Evolutionary conservation across 1,140 invertebrate species (phyloP).

Genomic region (Saccostrea cuccullata): DNA sequence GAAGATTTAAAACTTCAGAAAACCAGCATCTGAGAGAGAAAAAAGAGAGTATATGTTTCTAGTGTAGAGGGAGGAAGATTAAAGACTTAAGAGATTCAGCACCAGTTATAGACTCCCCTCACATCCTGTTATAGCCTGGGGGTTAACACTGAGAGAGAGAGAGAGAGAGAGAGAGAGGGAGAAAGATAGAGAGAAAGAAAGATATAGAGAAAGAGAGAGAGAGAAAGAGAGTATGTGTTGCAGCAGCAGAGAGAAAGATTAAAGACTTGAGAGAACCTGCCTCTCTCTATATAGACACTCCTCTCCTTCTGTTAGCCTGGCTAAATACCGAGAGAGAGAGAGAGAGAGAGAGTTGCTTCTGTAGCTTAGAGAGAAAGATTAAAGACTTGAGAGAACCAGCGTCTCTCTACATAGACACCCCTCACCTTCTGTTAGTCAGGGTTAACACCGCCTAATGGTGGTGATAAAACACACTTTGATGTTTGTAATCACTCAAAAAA

Average conservation of each 20-base stretch:
- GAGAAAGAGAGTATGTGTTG: not conserved
- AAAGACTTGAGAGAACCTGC: not conserved
- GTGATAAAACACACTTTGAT: not conserved
- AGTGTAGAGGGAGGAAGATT: not conserved
- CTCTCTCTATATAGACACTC: not conserved
- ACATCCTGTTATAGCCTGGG: not conserved
- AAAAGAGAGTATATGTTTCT: too few species aligned
- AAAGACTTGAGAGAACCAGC: not conserved
- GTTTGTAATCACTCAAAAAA: slow-evolving; percentile 18
- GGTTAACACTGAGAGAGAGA: not conserved
- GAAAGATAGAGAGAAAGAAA: too few species aligned
- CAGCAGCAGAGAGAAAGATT: too few species aligned
- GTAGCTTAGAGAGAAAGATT: too few species aligned
- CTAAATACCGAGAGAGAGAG: not conserved
- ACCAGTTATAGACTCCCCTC: not conserved
- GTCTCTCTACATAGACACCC: not conserved
- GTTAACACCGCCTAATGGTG: not conserved
- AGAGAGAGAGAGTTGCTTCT: not conserved
- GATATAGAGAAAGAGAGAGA: not conserved
- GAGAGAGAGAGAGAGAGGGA: too few species aligned
- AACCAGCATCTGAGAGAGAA: too few species aligned
- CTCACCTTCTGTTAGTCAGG: not conserved
- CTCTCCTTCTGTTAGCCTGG: not conserved
- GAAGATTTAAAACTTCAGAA: too few species aligned
- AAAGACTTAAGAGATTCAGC: not conserved